Conservation (phyloP, 2,797 vertebrate species). For the Coccyzus lansbergi region DNA sequence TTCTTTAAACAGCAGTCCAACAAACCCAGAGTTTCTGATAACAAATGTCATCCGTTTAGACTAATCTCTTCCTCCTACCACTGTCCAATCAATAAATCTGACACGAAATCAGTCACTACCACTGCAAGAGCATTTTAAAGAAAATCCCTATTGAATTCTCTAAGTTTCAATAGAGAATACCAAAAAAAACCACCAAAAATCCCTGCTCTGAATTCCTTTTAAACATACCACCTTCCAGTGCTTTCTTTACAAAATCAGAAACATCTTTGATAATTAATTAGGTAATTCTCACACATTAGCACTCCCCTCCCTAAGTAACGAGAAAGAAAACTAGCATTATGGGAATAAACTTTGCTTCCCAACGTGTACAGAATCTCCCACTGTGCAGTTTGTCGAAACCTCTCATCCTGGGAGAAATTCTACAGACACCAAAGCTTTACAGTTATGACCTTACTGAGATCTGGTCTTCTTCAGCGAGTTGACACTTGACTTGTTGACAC, state of each 20-base stretch:
- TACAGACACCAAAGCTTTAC: not conserved
- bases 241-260: not conserved
- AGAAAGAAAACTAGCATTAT: not conserved
- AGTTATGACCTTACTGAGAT: not conserved
- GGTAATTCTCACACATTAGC: not conserved
- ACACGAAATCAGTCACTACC: constrained; percentile 55
- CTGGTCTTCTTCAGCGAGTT: not conserved
- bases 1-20: constrained; percentile 25
- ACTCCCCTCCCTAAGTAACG: not conserved
- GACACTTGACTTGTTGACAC: not conserved
- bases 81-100: constrained; percentile 45
- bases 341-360: not conserved
- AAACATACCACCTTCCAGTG: not conserved
- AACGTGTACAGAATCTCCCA: not conserved
- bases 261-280: not conserved
- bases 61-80: constrained; percentile 29
- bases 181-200: not conserved
- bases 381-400: not conserved
- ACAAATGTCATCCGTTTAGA: constrained; percentile 36
- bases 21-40: not conserved
- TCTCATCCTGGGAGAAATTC: not conserved
- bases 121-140: constrained; percentile 42
- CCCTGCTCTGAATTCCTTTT: not conserved
- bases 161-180: not conserved
- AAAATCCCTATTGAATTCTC: constrained; percentile 13